Evolutionary conservation across 2,888 invertebrate species (phyloP), one percentile per base, ranked within the genome.

Genomic region (Drosophila pullipes): DNA sequence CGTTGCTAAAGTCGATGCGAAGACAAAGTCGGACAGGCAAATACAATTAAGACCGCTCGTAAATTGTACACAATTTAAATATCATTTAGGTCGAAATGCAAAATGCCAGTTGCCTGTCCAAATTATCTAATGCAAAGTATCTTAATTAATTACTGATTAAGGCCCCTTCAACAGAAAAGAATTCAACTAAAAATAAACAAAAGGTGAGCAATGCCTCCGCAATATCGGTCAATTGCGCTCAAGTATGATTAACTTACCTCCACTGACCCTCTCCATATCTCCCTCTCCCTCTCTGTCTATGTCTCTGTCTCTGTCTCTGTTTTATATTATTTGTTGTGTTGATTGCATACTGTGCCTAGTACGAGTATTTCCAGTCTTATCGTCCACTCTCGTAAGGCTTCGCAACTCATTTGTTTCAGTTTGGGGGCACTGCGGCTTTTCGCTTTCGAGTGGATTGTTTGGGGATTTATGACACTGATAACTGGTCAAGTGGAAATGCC

Each of bases 121-220:
- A 75, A 39, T 69, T 76, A 86, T 90, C 90, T 78, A 80, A 71
- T 72, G 66, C 81, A 81, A 90, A 81, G 78, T 86, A 87, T 90
- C 90, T 90, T 82, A 87, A 90, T 87, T 87, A 87, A 82, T 87
- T 82, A 82, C 82, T 89, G 90, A 87, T 89, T 87, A 74, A 9
- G 16, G 9, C 25, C 47, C 4, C 16, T 1, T 9, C 59, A 53
- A 54, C 39, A 35, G 9, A 61, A 52, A 55, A 86, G 62, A 59
- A 54, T 16, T 0, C 16, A 25, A 25, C 47, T 16, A 47, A 16
- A 6, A 25, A 47, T 9, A 47, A 47, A 47, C 47, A 64, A 11
- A 78, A 74, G 69, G 82, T 86, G 76, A 79, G 63, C 68, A 87
- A 61, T 47, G 47, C 25, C 64, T 55, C 54, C 74, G 62, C 69